Evolutionary conservation across 1,140 invertebrate genomes (phyloP), one percentile per base, ranked within the genome.

Genomic region (Saccostrea echinata): DNA sequence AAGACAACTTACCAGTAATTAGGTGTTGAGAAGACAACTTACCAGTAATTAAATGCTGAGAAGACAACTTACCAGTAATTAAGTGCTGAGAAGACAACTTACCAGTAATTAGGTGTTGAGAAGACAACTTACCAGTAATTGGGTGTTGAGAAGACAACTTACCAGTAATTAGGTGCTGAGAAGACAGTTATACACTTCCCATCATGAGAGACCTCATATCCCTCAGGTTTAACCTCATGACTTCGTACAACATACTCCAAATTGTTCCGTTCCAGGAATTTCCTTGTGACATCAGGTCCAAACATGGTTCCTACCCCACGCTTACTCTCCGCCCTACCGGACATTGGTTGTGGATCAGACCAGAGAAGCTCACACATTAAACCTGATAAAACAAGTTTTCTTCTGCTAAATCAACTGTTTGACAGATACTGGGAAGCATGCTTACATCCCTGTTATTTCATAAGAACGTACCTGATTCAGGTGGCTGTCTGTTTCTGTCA

Each of bases 111-210:
- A 43, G 35, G 35, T 43, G 35, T 6, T 43, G 35, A 43, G 35
- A 43, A 43, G 35, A 43, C 43, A 43, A 43, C 43, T 43, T 43
- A 43, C 43, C 43, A 43, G 43, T 43, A 43, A 1, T 43, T 43
- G 9, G 43, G 43, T 43, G 43, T 9, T 43, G 43, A n/a, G n/a
- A n/a, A n/a, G 43, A 43, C 43, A 11, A 85, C 95, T 95, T 95
- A 98, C 98, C 99, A 99, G 96, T 99, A 99, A 96, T 99, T 99
- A 88, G 99, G 99, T 89, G 99, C 99, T 30, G 98, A 99, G 89
- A 95, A 95, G 52, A 95, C 94, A 55, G 95, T 95, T 86, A 95
- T 94, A 90, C 95, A 95, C 88, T 95, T 94, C 43, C 98, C 98
- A 94, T 98, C 96, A 94, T 99, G 99, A 13, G 97, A 97, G 27